Base-by-base conservation (phyloP, 2,888 invertebrate genomes). In the Drosophila greeni region DNA sequence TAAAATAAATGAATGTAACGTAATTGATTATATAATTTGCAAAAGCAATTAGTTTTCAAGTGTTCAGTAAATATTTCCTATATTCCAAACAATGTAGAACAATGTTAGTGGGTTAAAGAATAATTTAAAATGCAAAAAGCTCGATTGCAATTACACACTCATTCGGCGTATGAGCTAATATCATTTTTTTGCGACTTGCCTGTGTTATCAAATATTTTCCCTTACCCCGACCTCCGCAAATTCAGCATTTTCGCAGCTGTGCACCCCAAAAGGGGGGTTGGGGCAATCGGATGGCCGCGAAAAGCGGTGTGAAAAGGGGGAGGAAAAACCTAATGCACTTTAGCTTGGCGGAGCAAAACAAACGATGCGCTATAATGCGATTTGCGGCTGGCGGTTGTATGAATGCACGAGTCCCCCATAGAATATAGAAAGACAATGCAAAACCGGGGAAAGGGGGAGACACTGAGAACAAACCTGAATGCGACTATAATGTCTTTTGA, bases 281-380 rank as follows among this genome's bases (percentile, higher is more conserved):
- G 42, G 34, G 34, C 12, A 20, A n/a, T n/a, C 24, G n/a, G 11
- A 20, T 34, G 18, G 23, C 29, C 14, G 40, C n/a, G 34, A n/a
- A 31, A 16, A 12, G 48, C 16, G 23, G 29, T 5, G 5, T 23
- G 42, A 1, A 18, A 39, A 20, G 39, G 26, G 24, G n/a, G 5
- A 18, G 42, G 64, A 36, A 43, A 49, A 42, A 36, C 42, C 49
- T 43, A 56, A 49, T 45, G 59, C 59, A 62, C 55, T 66, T 66
- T 66, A 55, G 66, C 66, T 23, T 49, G 49, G 29, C 26, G 31
- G 49, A 62, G 31, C 51, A 66, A 42, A 64, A 60, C 51, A 75
- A 74, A 66, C 51, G 58, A 59, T 60, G 65, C 70, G 51, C 68
- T 73, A 57, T 62, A 75, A 71, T 73, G 53, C 62, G 56, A 58